Conservation (phyloP, 2,113 vertebrate genomes). For the Cyanoderma ruficeps region DNA sequence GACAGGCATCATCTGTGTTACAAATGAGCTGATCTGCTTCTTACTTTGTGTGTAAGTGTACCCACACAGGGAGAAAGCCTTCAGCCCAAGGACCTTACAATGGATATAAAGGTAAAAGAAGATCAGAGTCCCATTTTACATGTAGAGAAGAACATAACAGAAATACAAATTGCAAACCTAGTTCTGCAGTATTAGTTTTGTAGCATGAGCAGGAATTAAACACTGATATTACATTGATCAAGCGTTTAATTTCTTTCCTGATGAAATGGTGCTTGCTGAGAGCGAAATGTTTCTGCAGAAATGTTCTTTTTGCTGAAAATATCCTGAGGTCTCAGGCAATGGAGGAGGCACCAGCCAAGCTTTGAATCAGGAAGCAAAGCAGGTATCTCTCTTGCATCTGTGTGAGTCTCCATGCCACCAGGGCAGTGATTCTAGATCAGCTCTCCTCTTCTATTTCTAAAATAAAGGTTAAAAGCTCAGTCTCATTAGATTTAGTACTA, state of each 20-base stretch:
- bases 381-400: background rate
- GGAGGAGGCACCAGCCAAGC: background rate
- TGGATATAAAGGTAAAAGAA: background rate
- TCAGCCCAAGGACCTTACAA: background rate
- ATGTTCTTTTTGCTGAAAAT: background rate
- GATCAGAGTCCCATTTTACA: background rate
- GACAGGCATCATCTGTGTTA: background rate
- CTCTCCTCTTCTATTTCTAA: background rate
- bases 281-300: background rate
- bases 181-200: background rate
- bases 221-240: background rate
- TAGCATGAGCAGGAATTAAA: background rate
- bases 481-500: background rate
- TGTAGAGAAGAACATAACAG: background rate
- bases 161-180: background rate
- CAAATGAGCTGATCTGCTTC: background rate
- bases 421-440: background rate
- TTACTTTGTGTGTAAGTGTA: background rate
- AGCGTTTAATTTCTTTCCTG: background rate
- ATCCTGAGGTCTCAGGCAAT: background rate
- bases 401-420: background rate
- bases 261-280: background rate
- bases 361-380: background rate
- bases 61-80: background rate
- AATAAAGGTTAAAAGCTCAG: background rate